Percentiles rank a stretch among this genome's conserved stretches.
phyloP scores from a whole-genome alignment of 2,888 invertebrate genomes.

The Sipha maydis region DNA sequence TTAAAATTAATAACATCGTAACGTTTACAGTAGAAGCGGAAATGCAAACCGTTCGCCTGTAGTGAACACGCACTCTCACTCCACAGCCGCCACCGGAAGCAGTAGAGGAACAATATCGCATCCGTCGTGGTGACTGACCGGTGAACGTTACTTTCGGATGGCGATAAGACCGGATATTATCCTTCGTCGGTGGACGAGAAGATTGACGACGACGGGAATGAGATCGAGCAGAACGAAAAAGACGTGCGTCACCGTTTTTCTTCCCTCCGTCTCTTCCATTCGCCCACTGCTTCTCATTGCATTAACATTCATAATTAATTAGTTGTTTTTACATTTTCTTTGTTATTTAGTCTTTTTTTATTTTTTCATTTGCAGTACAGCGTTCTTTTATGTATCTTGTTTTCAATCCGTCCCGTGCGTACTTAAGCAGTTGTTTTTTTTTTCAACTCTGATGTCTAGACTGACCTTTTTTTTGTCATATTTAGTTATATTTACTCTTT shows the following conservation, averaged over 20 bases:
- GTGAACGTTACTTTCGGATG: not conserved
- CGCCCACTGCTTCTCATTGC: too few relatives aligned
- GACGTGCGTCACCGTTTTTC: not conserved
- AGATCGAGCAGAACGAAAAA: not conserved
- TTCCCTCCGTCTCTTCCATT: not conserved
- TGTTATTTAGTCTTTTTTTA: not conserved
- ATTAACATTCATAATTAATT: too few relatives aligned
- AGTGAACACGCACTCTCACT: not conserved
- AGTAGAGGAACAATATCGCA: too few relatives aligned
- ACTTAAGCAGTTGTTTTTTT: constrained; percentile 46
- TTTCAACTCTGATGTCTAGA: constrained; percentile 27
- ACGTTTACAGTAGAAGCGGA: constrained; percentile 38
- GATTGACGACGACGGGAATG: not conserved
- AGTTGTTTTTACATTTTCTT: not conserved
- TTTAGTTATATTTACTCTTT: too few relatives aligned
- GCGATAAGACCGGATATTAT: too few relatives aligned
- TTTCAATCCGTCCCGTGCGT: constrained; percentile 49
- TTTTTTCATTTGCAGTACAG: not conserved
- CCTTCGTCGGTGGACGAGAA: not conserved
- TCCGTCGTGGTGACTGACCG: not conserved
- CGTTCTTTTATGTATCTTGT: too few relatives aligned
- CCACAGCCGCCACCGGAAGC: not conserved
- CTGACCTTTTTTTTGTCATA: constrained; percentile 20
- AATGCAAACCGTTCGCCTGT: constrained; percentile 28
- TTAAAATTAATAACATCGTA: not conserved